phyloP scores from a whole-genome alignment of 2,797 vertebrate species.

The Melanotaenia maccullochi region DNA sequence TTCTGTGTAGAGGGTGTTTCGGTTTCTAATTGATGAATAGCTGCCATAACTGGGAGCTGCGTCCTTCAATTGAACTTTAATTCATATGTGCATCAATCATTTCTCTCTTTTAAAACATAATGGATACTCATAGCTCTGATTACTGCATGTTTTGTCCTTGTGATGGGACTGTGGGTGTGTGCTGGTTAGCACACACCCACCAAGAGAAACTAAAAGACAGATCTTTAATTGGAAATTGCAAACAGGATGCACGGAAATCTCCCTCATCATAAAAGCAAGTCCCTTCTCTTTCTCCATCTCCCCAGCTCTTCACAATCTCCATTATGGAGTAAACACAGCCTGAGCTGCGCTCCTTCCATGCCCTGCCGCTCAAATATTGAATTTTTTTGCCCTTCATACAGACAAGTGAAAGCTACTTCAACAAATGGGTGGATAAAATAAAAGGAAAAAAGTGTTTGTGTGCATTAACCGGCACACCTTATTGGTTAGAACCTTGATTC shows the following conservation, averaged over 20 bases:
- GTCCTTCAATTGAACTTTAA: conserved; percentile 84
- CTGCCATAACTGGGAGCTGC: conserved; percentile 67
- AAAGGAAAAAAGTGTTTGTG: neutral
- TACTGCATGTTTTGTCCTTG: conserved; percentile 73
- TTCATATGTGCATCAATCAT: conserved; percentile 82
- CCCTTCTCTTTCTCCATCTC: neutral
- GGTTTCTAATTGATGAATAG: conserved; percentile 82
- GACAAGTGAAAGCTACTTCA: conserved; percentile 30
- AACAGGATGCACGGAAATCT: conserved; percentile 38
- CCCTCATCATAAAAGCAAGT: conserved; percentile 9
- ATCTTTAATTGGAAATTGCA: conserved; percentile 40
- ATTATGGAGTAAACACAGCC: conserved; percentile 48
- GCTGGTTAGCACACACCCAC: neutral
- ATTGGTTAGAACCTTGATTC: no score
- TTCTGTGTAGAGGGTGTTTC: conserved; percentile 65
- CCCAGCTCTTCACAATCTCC: conserved; percentile 11
- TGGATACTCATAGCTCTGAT: conserved; percentile 68
- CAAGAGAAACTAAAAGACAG: neutral
- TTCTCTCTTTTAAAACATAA: conserved; percentile 68
- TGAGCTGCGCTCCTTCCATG: conserved; percentile 46
- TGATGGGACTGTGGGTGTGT: conserved; percentile 36
- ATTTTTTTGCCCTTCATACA: conserved; percentile 47
- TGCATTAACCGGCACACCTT: neutral
- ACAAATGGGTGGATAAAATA: neutral
- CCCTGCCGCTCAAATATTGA: conserved; percentile 45